Evolutionary conservation across 1,140 invertebrate genomes (phyloP).

Genomic region (Trachymyrmex septentrionalis): DNA sequence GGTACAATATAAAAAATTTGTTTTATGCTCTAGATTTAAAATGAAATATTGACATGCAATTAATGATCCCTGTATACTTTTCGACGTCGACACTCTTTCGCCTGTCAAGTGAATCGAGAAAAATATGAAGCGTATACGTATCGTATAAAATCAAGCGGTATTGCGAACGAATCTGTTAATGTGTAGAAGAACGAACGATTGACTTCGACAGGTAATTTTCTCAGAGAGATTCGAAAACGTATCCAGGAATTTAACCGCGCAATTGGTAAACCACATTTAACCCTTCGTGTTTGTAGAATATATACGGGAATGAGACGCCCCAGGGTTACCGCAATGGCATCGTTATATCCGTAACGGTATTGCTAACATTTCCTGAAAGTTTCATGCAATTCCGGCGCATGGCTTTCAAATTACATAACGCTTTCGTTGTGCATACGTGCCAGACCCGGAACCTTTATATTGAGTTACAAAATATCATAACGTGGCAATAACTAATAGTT

Average conservation of each 20-base stretch:
- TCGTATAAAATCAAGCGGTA: conserved; percentile 29
- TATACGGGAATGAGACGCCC: conserved; percentile 49
- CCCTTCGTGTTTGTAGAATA: conserved; percentile 59
- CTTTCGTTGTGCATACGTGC: conserved; percentile 45
- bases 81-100: conserved; percentile 9
- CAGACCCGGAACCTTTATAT: conserved; percentile 17
- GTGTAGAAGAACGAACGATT: conserved; percentile 57
- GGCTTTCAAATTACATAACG: conserved; percentile 61
- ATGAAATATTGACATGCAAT: conserved; percentile 37
- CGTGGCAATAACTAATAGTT: conserved; percentile 12
- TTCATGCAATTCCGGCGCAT: conserved; percentile 60
- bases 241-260: conserved; percentile 47
- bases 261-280: conserved; percentile 65
- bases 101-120: neutral
- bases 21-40: conserved; percentile 3
- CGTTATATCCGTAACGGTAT: conserved; percentile 65
- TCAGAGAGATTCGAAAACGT: conserved; percentile 47
- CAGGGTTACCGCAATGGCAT: conserved; percentile 58
- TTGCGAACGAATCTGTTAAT: conserved; percentile 8
- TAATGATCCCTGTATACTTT: conserved; percentile 1
- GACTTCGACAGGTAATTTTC: conserved; percentile 54
- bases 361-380: conserved; percentile 61
- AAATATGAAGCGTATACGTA: neutral
- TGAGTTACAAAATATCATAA: conserved; percentile 31
- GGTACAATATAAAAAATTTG: conserved; percentile 4